Evolutionary conservation across 1,140 invertebrate genomes (phyloP), one percentile per base, ranked within the genome.

Genomic region (Nebria ingens): DNA sequence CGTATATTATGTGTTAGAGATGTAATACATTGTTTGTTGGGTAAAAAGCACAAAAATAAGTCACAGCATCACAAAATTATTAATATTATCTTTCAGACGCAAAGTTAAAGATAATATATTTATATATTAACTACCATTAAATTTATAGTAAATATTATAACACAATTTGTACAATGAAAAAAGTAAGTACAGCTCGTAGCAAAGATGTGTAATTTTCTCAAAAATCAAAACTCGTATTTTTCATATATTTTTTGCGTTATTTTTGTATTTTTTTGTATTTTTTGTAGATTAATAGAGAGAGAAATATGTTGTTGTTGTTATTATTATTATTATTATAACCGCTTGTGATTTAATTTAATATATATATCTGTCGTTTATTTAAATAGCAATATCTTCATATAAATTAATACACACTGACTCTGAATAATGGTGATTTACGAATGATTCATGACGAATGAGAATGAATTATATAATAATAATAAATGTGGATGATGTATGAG

Each of bases 161-260:
- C 65, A 69, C 64, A 68, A 68, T 68, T 59, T 70, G 67, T 68
- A 69, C 68, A 70, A 68, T 70, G 56, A 68, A 58, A 56, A 61
- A 62, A 64, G 68, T 70, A 70, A 70, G 68, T 70, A 70, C 68
- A 69, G 62, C 63, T 68, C 62, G 62, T 68, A 64, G 65, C 63
- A 67, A 67, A 69, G 61, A 64, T 65, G 66, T 67, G 64, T 62
- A 45, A 12, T 45, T 45, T 45, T 45, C 25, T 45, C 17, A 12
- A 45, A 55, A 49, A 55, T 42, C 19, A 55, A 49, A 22, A 21
- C 13, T 58, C 22, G 51, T 23, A 58, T 56, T 56, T 58, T 40
- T 52, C 29, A 21, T 56, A 45, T 54, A 49, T 49, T 45, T 49
- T 53, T 51, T 53, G 50, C 22, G 25, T 55, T n/a, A n/a, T n/a